Evolutionary conservation across 2,113 vertebrate genomes (phyloP).

Genomic region (Alligator sinensis): DNA sequence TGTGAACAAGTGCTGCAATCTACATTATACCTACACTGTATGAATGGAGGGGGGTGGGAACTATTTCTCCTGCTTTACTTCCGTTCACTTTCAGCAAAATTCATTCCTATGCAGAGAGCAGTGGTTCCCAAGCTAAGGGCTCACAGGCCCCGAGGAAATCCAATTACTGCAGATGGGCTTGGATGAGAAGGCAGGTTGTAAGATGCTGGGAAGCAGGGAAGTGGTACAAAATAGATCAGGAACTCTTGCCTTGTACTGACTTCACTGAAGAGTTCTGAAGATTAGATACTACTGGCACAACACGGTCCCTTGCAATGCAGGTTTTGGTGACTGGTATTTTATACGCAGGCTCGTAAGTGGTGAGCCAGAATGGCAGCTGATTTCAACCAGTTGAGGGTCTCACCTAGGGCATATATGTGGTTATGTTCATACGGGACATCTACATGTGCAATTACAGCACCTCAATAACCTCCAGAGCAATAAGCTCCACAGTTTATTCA

Average conservation of each 20-base stretch:
- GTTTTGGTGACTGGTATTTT: not conserved
- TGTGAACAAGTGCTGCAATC: constrained; percentile 47
- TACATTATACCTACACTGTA: not conserved
- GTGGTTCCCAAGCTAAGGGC: not conserved
- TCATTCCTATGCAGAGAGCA: not conserved
- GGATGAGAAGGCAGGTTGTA: not conserved
- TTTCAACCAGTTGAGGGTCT: not conserved
- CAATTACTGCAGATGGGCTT: not conserved
- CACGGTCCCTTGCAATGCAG: not conserved
- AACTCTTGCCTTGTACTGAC: too few relatives aligned
- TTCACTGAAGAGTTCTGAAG: too few relatives aligned
- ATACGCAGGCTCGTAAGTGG: not conserved
- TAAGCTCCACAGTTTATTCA: too few relatives aligned
- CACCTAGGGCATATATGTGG: not conserved
- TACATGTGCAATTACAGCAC: too few relatives aligned
- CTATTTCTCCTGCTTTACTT: not conserved
- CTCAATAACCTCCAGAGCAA: too few relatives aligned
- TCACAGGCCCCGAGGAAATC: not conserved
- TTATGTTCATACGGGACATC: not conserved
- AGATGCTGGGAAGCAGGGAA: accelerated
- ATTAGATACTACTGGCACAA: not conserved
- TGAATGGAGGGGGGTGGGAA: not conserved
- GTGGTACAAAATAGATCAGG: too few relatives aligned
- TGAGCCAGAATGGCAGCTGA: not conserved
- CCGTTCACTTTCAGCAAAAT: not conserved